A percentile compares a stretch with the other conserved stretches of the same genome.
These are phyloP conservation scores for Zaprionus capensis DNA, from an alignment of 1,140 invertebrate genomes.

Conservation along the genomic window DNA sequence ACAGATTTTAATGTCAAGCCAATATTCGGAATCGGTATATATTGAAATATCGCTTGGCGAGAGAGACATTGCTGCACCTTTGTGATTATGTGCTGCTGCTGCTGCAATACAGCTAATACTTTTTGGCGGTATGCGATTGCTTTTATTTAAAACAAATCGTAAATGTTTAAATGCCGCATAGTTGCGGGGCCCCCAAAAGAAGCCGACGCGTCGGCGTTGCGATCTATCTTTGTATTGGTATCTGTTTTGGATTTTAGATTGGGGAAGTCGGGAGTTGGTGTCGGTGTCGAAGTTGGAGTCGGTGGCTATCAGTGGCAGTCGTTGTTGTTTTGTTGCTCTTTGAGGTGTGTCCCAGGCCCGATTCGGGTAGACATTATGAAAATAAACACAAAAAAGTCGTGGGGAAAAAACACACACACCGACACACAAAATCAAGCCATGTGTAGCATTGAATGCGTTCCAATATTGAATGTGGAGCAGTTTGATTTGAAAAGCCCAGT, in stretches of 20 bases:
- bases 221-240: neutral
- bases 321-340: slow-evolving; percentile 50
- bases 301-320: slow-evolving; percentile 74
- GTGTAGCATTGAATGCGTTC: slow-evolving; percentile 70
- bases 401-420: slow-evolving; percentile 16
- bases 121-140: slow-evolving; percentile 61
- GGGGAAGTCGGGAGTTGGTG: slow-evolving; percentile 8
- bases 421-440: slow-evolving; percentile 14
- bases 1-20: slow-evolving; percentile 78
- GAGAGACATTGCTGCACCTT: slow-evolving; percentile 59
- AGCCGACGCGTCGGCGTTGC: slow-evolving; percentile 49
- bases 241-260: slow-evolving; percentile 14
- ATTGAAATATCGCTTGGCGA: slow-evolving; percentile 52
- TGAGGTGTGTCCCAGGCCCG: slow-evolving; percentile 68
- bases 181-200: slow-evolving; percentile 49
- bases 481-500: slow-evolving; percentile 74
- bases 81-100: slow-evolving; percentile 54
- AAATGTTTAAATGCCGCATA: slow-evolving; percentile 79
- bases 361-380: slow-evolving; percentile 64
- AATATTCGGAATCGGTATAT: slow-evolving; percentile 49
- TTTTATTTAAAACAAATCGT: slow-evolving; percentile 81
- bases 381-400: slow-evolving; percentile 72
- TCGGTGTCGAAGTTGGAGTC: slow-evolving; percentile 31
- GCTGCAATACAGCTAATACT: slow-evolving; percentile 59
- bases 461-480: slow-evolving; percentile 81